Evolutionary conservation across 2,888 invertebrate species (phyloP).

Genomic region (Tachina lurida): DNA sequence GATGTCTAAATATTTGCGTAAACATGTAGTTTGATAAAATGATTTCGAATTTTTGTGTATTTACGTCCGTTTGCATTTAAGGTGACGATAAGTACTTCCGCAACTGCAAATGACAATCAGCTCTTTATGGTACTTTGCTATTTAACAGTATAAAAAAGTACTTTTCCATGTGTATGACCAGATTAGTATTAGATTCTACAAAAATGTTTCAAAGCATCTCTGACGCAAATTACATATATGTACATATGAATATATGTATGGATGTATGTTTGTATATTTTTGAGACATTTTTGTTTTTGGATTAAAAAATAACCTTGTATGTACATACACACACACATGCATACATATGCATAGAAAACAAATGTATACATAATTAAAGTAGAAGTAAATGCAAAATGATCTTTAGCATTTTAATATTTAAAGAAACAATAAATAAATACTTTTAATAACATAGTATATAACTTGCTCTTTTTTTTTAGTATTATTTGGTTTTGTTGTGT

Average conservation of each 20-base stretch:
- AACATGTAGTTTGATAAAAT: too few relatives aligned
- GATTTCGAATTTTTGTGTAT: too few relatives aligned
- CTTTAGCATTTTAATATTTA: constrained; percentile 58
- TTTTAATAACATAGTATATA: constrained; percentile 33
- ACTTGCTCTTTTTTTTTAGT: constrained; percentile 18
- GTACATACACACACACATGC: background rate
- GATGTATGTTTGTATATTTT: background rate
- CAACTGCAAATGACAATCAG: background rate
- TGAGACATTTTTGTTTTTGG: constrained; percentile 22
- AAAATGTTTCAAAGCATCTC: background rate
- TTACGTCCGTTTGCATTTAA: too few relatives aligned
- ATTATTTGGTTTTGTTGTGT: constrained; percentile 24
- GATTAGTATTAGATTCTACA: background rate
- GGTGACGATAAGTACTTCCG: background rate
- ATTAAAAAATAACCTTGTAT: constrained; percentile 36
- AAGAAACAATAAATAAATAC: constrained; percentile 32
- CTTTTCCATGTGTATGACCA: background rate
- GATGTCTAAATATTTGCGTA: too few relatives aligned
- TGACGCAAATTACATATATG: constrained; percentile 10
- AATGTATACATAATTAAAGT: constrained; percentile 59
- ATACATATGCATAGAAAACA: background rate
- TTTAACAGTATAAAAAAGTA: background rate
- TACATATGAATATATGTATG: background rate
- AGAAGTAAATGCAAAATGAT: constrained; percentile 57
- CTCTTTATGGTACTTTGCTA: background rate